Conservation (phyloP, 2,113 vertebrate species). For the Brienomyrus brachyistius region DNA sequence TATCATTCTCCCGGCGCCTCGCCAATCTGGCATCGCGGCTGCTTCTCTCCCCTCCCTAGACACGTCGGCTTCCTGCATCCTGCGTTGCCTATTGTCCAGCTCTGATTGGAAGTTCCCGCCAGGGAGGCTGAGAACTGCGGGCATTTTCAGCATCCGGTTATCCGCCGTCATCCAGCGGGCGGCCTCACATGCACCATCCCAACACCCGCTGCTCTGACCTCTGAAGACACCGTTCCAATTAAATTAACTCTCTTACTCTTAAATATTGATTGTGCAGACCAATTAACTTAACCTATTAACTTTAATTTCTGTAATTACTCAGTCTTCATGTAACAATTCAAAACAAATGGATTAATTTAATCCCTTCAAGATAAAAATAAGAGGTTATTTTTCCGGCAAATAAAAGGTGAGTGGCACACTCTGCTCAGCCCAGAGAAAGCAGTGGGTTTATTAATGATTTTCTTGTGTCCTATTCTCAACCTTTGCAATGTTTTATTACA, state of each 20-base stretch:
- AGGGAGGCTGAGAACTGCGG: not conserved
- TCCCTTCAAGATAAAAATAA: not conserved
- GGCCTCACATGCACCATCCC: not conserved
- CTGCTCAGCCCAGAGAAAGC: not conserved
- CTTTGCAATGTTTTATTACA: not conserved
- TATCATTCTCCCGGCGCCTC: not conserved
- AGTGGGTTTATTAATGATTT: not conserved
- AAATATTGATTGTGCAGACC: conserved; percentile 6
- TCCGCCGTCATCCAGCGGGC: not conserved
- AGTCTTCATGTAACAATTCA: conserved; percentile 2
- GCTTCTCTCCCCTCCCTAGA: not conserved
- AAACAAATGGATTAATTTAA: not conserved
- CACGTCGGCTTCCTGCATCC: not conserved
- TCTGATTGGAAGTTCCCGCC: not conserved
- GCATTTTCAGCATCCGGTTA: not conserved
- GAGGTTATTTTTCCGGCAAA: not conserved
- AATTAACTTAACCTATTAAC: conserved; percentile 6
- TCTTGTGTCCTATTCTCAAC: not conserved
- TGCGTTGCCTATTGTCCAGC: not conserved
- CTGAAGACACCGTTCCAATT: not conserved
- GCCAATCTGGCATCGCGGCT: not conserved
- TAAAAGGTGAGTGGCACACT: not conserved
- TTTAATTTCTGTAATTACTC: conserved; percentile 12
- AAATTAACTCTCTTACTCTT: not conserved
- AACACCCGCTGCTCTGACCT: not conserved